Evolutionary conservation across 1,140 invertebrate genomes (phyloP).

Genomic region (Drosophila insularis): DNA sequence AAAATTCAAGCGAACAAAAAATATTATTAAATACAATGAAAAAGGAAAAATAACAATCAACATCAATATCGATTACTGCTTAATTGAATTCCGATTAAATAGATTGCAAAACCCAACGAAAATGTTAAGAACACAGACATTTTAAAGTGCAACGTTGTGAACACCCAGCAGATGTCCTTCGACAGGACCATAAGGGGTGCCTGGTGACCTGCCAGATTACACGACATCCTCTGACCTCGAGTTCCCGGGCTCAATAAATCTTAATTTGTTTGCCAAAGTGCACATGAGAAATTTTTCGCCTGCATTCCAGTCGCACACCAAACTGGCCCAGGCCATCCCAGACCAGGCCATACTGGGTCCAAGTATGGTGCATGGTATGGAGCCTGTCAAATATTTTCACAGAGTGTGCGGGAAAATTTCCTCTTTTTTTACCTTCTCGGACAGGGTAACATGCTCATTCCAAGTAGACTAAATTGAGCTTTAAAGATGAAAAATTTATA

Average conservation of each 20-base stretch:
- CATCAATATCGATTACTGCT: conserved; percentile 53
- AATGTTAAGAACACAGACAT: conserved; percentile 41
- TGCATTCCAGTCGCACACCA: conserved; percentile 32
- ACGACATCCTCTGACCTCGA: conserved; percentile 14
- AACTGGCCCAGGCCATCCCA: neutral
- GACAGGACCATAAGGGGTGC: neutral
- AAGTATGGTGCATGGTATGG: neutral
- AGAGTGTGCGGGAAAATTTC: conserved; percentile 15
- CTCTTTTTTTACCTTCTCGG: conserved; percentile 24
- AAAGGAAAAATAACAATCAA: conserved; percentile 8
- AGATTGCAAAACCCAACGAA: conserved; percentile 8
- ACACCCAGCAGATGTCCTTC: neutral
- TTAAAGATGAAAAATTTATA: conserved; percentile 52
- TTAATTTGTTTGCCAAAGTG: conserved; percentile 78
- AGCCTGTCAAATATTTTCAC: conserved; percentile 61
- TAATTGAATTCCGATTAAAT: conserved; percentile 72
- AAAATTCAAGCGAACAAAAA: neutral
- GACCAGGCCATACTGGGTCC: neutral
- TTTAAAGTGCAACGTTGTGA: conserved; percentile 31
- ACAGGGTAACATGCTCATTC: conserved; percentile 24
- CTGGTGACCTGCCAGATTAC: conserved; percentile 44
- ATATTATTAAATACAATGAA: neutral
- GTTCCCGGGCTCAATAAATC: conserved; percentile 61
- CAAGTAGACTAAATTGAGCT: conserved; percentile 30
- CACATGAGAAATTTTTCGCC: conserved; percentile 68